Evolutionary conservation across 2,888 invertebrate genomes (phyloP).

Genomic region (Sthenelais limicola): DNA sequence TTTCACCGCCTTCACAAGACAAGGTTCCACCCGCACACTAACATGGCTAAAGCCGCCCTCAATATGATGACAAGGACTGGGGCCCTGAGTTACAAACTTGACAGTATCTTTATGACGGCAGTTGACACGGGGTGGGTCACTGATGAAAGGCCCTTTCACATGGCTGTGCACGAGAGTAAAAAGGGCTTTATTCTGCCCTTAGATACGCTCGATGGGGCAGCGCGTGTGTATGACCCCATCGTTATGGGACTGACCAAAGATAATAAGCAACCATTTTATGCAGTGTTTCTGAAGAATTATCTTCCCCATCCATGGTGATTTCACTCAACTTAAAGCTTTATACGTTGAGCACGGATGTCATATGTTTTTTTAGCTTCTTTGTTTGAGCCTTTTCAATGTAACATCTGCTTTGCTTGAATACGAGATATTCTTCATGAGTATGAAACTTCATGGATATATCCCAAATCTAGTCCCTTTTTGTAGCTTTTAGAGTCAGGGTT

Average conservation of each 20-base stretch:
- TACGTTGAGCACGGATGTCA: too few species aligned
- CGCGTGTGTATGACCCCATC: conserved; percentile 40
- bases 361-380: too few species aligned
- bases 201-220: conserved; percentile 44
- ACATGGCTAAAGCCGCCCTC: conserved; percentile 47
- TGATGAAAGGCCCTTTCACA: conserved; percentile 42
- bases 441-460: too few species aligned
- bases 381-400: too few species aligned
- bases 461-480: too few species aligned
- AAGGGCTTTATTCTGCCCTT: conserved; percentile 42
- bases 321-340: too few species aligned
- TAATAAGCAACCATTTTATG: conserved; percentile 27
- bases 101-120: conserved; percentile 40
- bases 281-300: conserved; percentile 46
- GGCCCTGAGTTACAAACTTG: conserved; percentile 32
- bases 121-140: conserved; percentile 48
- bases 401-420: too few species aligned
- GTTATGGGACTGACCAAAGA: conserved; percentile 4
- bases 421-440: too few species aligned
- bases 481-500: too few species aligned
- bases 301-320: conserved; percentile 44
- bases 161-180: conserved; percentile 34
- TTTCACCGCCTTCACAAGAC: conserved; percentile 38
- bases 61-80: conserved; percentile 47
- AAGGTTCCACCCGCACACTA: conserved; percentile 45